A percentile compares a stretch with the other conserved stretches of the same genome.
Evolutionary conservation across 2,113 vertebrate genomes (phyloP).

Genomic region (Elephas maximus): DNA sequence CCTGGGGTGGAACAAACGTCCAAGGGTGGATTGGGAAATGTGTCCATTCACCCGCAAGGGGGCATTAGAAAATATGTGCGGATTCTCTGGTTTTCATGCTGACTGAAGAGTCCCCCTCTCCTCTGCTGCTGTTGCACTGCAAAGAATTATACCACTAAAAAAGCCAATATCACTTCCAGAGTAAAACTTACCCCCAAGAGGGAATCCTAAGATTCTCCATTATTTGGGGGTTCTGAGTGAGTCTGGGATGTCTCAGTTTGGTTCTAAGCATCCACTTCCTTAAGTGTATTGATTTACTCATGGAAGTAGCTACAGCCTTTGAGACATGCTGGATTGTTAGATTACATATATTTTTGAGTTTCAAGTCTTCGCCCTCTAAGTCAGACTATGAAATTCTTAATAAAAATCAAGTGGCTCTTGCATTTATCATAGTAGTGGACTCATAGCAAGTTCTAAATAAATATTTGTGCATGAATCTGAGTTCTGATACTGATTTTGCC

Average conservation of each 20-base stretch:
- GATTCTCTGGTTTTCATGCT: neutral
- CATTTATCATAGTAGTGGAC: neutral
- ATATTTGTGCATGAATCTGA: neutral
- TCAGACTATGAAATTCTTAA: neutral
- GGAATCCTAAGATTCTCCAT: neutral
- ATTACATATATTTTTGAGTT: neutral
- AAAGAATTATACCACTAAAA: neutral
- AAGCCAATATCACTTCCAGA: neutral
- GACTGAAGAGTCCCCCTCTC: neutral
- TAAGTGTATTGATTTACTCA: neutral
- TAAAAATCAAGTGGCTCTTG: neutral
- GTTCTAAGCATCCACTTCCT: neutral
- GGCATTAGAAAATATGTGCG: neutral
- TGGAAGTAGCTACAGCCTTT: neutral
- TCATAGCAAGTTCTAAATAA: neutral
- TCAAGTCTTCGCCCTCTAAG: neutral
- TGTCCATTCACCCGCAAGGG: neutral
- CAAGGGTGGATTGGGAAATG: neutral
- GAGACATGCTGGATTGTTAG: neutral
- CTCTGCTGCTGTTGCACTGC: neutral
- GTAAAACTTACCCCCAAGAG: neutral
- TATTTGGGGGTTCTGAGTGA: neutral
- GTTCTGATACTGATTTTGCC: slow-evolving; percentile 2
- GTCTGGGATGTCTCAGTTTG: neutral
- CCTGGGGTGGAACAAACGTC: neutral